Conservation (phyloP, 2,113 vertebrate genomes). For the Erpornis zantholeuca region DNA sequence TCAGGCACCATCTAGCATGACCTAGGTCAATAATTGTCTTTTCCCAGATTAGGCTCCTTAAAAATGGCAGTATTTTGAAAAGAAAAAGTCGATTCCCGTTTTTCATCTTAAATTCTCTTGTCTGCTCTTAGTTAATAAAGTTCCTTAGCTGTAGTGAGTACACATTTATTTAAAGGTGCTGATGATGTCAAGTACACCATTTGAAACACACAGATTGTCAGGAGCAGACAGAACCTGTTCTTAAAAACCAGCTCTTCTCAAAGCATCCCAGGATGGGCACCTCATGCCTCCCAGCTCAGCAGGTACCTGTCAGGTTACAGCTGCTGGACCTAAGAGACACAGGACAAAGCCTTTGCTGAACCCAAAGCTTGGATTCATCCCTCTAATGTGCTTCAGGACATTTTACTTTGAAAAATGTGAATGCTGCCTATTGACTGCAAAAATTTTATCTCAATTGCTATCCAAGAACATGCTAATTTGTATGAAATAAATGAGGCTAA, state of each 20-base stretch:
- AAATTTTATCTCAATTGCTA: background rate
- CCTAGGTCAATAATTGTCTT: constrained; percentile 9
- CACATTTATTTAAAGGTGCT: background rate
- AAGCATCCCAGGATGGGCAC: background rate
- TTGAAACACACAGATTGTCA: background rate
- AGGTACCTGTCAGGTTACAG: background rate
- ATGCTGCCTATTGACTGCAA: background rate
- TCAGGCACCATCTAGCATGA: background rate
- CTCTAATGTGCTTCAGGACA: background rate
- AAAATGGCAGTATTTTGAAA: background rate
- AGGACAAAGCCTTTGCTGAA: background rate
- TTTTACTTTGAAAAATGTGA: background rate
- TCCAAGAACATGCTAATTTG: background rate
- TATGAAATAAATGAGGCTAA: background rate
- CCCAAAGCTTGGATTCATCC: background rate
- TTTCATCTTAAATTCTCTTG: background rate
- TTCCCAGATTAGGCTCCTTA: background rate
- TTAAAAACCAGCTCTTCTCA: background rate
- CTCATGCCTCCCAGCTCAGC: background rate
- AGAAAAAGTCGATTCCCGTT: background rate
- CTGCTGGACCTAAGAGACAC: background rate
- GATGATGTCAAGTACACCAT: background rate
- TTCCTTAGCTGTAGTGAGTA: background rate
- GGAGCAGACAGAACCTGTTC: background rate
- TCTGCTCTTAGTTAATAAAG: background rate